Evolutionary conservation across 2,113 vertebrate species (phyloP), one percentile per base, ranked within the genome.

Genomic region (Mirza zaza): DNA sequence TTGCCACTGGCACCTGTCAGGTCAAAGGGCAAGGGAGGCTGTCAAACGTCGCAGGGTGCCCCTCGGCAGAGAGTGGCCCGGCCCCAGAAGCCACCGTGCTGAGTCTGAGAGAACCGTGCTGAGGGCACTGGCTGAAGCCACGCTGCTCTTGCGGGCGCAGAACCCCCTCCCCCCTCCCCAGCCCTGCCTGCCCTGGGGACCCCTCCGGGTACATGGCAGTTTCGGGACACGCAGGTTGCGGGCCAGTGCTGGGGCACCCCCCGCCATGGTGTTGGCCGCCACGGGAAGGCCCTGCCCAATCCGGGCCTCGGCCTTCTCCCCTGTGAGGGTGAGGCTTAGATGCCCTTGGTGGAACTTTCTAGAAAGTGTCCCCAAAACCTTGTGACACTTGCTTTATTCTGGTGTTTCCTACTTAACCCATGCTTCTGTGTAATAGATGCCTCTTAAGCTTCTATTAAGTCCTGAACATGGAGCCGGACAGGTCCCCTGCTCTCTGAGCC

Each of bases 111-210:
- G 65, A 86, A 52, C 10, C 23, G 29, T 23, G 25, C 3, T 55
- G 25, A 8, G n/a, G 84, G 67, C 65, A 29, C 20, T 50, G 52
- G 84, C 29, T 23, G 50, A 3, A 13, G 48, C 25, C n/a, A 55
- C 8, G 65, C 48, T 29, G 15, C n/a, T 55, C 65, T 29, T 71
- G 17, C 29, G 14, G 65, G 15, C 29, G n/a, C 68, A 29, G n/a
- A 34, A 20, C 0, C 15, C 5, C 6, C 45, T 2, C 70, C 2
- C 23, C 12, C 34, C 20, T 23, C 6, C 21, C 34, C 34, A 27
- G 48, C 23, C 15, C 34, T 87, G 14, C 65, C n/a, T 21, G 48
- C 65, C 48, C 27, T 70, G 48, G 65, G 83, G 21, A 70, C 45
- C 14, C 14, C 6, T 67, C 65, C 7, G 14, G 65, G 65, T 34